A percentile compares a stretch with the other conserved stretches of the same genome.
Conservation (phyloP, 2,113 vertebrate species). For the Variabilichromis moorii region DNA sequence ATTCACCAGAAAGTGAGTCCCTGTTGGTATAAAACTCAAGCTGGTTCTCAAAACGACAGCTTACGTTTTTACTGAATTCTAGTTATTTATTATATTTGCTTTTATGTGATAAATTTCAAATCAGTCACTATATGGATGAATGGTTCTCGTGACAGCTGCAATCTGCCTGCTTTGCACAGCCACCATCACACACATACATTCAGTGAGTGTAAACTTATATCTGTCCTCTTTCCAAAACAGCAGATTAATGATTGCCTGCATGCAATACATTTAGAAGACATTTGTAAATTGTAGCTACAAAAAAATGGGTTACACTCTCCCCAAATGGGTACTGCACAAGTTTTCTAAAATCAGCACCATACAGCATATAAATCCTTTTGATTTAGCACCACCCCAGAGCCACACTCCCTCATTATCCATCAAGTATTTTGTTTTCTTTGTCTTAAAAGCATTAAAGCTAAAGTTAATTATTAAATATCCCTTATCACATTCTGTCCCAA, state of each 20-base stretch:
- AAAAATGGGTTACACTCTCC: not conserved
- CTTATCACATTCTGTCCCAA: not conserved
- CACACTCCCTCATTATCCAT: not conserved
- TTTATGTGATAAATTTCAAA: not conserved
- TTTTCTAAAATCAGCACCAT: not conserved
- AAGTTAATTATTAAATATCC: not conserved
- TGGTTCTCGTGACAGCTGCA: not conserved
- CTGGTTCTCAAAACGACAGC: not conserved
- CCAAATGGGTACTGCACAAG: not conserved
- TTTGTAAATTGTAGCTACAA: not conserved
- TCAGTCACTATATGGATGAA: not conserved
- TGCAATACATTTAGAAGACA: not conserved
- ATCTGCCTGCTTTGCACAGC: not conserved
- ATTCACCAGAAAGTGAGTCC: not conserved
- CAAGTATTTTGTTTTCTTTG: not conserved
- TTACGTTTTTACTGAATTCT: not conserved
- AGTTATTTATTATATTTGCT: not conserved
- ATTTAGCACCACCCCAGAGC: not conserved
- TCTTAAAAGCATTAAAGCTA: not conserved
- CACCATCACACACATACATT: not conserved
- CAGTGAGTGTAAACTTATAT: not conserved
- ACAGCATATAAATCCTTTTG: not conserved
- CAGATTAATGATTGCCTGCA: not conserved
- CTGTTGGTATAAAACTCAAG: not conserved
- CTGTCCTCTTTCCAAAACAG: not conserved